A percentile compares a stretch with the other conserved stretches of the same genome.
Evolutionary conservation across 2,888 invertebrate genomes (phyloP).

Genomic region (Diaperis boleti): DNA sequence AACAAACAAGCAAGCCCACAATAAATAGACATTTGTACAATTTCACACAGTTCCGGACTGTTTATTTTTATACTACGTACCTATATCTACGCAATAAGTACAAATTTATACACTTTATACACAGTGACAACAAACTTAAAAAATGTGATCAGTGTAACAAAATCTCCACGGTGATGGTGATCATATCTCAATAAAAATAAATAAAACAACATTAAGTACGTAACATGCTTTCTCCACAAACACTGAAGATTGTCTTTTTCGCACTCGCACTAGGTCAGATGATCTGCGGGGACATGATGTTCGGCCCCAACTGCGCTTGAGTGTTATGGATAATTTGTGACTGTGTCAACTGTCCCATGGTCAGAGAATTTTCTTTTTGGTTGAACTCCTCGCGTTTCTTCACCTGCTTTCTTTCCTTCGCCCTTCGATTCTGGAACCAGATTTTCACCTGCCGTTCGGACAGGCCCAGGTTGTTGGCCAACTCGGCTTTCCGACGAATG

Average conservation of each 20-base stretch:
- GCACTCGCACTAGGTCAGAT: conserved; percentile 24
- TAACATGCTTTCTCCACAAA: conserved; percentile 26
- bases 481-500: conserved; percentile 92
- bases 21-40: conserved; percentile 35
- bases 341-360: conserved; percentile 24
- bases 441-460: conserved; percentile 90
- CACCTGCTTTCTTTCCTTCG: conserved; percentile 90
- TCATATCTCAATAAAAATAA: conserved; percentile 18
- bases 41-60: conserved; percentile 22
- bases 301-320: conserved; percentile 23
- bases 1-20: conserved; percentile 35
- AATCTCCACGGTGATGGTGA: conserved; percentile 21
- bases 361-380: conserved; percentile 29
- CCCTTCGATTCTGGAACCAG: conserved; percentile 91
- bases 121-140: conserved; percentile 18
- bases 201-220: conserved; percentile 28
- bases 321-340: conserved; percentile 26
- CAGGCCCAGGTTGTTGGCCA: conserved; percentile 86
- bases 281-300: conserved; percentile 18
- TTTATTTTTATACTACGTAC: too few species aligned
- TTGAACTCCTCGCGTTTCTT: conserved; percentile 75
- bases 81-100: conserved; percentile 6
- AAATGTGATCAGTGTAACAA: conserved; percentile 9
- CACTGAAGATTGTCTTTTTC: conserved; percentile 31
- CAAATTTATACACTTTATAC: conserved; percentile 20